Percentiles rank a stretch among this genome's conserved stretches.
phyloP scores from a whole-genome alignment of 1,140 invertebrate genomes.

The Glossosoma conforme region DNA sequence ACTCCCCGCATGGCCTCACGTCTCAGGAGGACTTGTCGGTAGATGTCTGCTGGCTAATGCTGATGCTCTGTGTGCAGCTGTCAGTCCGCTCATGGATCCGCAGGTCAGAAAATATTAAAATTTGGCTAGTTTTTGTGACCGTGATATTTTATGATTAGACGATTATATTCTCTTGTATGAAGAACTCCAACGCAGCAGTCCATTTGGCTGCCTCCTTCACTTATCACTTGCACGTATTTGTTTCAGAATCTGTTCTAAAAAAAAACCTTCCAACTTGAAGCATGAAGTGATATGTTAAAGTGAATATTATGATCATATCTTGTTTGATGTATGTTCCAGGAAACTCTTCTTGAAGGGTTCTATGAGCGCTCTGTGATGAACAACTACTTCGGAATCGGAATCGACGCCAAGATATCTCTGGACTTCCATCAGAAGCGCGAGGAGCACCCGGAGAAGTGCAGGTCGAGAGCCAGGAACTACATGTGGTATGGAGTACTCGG shows the following conservation, averaged over 20 bases:
- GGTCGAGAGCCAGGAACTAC: conserved; percentile 89
- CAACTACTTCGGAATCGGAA: conserved; percentile 98
- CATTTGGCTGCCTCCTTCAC: too few species aligned
- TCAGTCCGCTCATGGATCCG: conserved; percentile 87
- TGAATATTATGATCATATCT: not conserved
- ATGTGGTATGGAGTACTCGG: conserved; percentile 98
- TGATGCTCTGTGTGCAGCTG: conserved; percentile 92
- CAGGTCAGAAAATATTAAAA: conserved; percentile 10
- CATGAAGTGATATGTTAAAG: not conserved
- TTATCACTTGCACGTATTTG: not conserved
- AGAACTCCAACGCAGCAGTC: too few species aligned
- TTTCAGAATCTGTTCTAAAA: not conserved
- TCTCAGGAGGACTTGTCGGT: conserved; percentile 46
- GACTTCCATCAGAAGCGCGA: conserved; percentile 98
- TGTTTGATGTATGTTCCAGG: conserved; percentile 50
- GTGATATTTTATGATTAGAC: not conserved
- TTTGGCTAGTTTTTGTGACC: not conserved
- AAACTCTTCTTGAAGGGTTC: conserved; percentile 85
- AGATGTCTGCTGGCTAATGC: conserved; percentile 88
- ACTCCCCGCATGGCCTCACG: conserved; percentile 82
- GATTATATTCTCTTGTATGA: too few species aligned
- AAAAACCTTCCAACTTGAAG: not conserved
- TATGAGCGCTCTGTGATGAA: conserved; percentile 97
- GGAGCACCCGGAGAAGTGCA: conserved; percentile 96
- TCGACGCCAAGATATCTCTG: conserved; percentile 96